These are phyloP conservation scores for Centruroides vittatus DNA, from an alignment of 1,140 invertebrate species.

Conservation along the genomic window DNA sequence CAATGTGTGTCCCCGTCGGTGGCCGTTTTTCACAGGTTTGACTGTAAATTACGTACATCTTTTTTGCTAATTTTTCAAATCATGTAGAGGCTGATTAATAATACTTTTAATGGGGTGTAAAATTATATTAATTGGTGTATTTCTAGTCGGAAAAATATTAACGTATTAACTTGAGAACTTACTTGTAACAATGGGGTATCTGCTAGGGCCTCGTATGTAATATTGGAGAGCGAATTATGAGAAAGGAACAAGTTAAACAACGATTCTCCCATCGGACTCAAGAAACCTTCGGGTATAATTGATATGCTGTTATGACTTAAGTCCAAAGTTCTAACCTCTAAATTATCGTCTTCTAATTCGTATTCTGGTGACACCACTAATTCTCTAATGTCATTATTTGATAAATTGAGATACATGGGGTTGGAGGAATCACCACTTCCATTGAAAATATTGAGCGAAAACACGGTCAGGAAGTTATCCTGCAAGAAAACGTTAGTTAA, in stretches of 20 bases:
- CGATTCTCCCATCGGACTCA: slow-evolving; percentile 61
- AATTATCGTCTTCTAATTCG: neutral
- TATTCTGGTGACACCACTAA: neutral
- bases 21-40: too few species aligned
- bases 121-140: too few species aligned
- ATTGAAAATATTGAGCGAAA: slow-evolving; percentile 60
- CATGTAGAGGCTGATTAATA: too few species aligned
- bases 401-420: slow-evolving; percentile 8
- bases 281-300: slow-evolving; percentile 57
- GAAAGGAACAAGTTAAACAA: slow-evolving; percentile 60
- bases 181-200: slow-evolving; percentile 28
- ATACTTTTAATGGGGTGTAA: too few species aligned
- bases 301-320: slow-evolving; percentile 75
- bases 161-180: neutral
- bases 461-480: slow-evolving; percentile 44
- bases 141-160: too few species aligned
- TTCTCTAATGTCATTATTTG: slow-evolving; percentile 5
- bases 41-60: too few species aligned
- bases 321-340: slow-evolving; percentile 42
- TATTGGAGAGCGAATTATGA: slow-evolving; percentile 38
- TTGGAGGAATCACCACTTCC: slow-evolving; percentile 7
- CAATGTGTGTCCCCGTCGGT: too few species aligned
- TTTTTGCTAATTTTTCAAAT: too few species aligned
- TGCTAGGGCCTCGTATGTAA: neutral
- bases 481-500: slow-evolving; percentile 54